These are phyloP conservation scores for Myrmecobius fasciatus DNA, from an alignment of 2,113 vertebrate genomes.

Conservation along the genomic window DNA sequence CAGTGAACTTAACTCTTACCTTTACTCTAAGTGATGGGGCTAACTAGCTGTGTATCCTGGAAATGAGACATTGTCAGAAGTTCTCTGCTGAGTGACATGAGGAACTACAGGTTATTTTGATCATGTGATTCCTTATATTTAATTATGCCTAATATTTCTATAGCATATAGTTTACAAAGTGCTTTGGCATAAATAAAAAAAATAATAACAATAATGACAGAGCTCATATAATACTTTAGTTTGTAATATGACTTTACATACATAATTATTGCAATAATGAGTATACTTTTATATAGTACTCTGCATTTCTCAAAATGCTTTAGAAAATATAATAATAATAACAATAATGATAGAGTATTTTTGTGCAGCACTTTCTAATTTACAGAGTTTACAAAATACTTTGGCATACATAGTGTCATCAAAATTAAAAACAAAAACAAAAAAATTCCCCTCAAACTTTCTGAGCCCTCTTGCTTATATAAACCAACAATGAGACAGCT, in stretches of 20 bases:
- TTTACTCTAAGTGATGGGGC: not conserved
- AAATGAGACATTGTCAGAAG: not conserved
- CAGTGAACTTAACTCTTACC: not conserved
- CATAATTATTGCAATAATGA: not conserved
- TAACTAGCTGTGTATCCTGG: not conserved
- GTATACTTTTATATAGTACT: not conserved
- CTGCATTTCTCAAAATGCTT: not conserved
- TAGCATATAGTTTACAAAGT: not conserved
- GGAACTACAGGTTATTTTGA: not conserved
- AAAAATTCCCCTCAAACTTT: not conserved
- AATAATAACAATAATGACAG: not conserved
- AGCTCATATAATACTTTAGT: not conserved
- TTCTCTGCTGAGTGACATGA: not conserved
- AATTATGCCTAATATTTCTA: not conserved
- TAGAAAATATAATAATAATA: not conserved
- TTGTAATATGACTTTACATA: not conserved
- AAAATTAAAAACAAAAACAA: not conserved
- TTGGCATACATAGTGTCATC: not conserved
- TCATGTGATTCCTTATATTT: not conserved
- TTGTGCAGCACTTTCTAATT: no score
- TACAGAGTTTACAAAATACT: no score
- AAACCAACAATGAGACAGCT: not conserved
- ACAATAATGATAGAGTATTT: no score
- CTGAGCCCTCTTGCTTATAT: not conserved
- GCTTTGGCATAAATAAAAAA: not conserved